phyloP scores from a whole-genome alignment of 2,888 invertebrate genomes.

The Pachydiplax longipennis region DNA sequence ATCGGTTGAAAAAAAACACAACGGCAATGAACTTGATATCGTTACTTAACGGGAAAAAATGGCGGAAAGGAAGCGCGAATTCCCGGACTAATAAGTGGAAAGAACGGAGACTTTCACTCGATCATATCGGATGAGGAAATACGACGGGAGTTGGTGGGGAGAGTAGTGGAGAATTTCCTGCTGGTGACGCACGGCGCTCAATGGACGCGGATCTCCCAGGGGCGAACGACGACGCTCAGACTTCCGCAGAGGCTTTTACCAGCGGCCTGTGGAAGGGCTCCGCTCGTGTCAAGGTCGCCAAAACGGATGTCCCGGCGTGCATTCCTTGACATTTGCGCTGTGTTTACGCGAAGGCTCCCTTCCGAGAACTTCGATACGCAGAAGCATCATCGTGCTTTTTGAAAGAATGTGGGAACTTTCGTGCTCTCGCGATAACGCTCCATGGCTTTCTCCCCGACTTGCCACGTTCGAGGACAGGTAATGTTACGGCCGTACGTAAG shows the following conservation, averaged over 20 bases:
- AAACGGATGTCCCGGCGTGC: background rate
- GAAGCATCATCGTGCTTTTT: background rate
- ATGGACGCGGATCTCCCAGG: background rate
- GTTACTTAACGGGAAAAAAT: background rate
- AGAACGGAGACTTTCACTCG: background rate
- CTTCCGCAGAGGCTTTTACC: background rate
- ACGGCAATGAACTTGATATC: background rate
- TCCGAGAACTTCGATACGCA: background rate
- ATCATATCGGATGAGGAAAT: background rate
- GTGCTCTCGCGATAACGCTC: background rate
- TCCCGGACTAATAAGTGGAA: background rate
- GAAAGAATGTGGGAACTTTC: background rate
- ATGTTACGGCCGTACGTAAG: too few species aligned
- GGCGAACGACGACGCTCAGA: background rate
- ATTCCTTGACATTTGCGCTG: background rate
- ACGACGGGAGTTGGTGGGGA: background rate
- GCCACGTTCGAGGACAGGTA: too few species aligned
- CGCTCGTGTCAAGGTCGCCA: background rate
- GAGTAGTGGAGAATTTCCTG: background rate
- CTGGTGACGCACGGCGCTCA: background rate
- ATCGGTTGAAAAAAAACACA: background rate
- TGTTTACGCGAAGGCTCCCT: background rate
- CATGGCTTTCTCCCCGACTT: background rate
- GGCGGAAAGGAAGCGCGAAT: background rate
- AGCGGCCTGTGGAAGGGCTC: background rate